Evolutionary conservation across 2,888 invertebrate genomes (phyloP), one percentile per base, ranked within the genome.

Genomic region (Gari tellinella): DNA sequence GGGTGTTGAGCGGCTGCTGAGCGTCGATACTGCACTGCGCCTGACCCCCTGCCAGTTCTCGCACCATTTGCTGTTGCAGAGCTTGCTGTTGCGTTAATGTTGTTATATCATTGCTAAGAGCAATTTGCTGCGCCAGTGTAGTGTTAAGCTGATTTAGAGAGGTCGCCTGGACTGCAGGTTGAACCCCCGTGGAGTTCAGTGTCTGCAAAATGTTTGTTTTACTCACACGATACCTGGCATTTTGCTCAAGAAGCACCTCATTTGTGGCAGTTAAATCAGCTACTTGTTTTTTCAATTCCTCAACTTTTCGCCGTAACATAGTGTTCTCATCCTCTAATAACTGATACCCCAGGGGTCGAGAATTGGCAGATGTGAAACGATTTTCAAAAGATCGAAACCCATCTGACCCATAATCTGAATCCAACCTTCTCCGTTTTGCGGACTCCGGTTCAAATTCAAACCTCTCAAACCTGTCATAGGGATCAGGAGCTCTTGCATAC

Each of bases 231-330:
- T 95, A 92, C 78, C 95, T 94, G 25, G 95, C 95, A 91, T 96
- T 96, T 91, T 96, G 95, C 85, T 95, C 95, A 76, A 96, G 91
- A 14, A 96, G 93, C 89, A 96, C 95, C 89, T 96, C 95, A 90
- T 96, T 96, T 10, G 95, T 95, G 1, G 95, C 95, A 40, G 95
- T 94, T 73, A 96, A 91, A 90, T 95, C 95, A 38, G 94, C 94
- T 19, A 95, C 94, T 91, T 95, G 94, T 88, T 95, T 94, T 89
- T 95, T 95, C 66, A 95, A 90, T 83, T 95, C 95, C 52, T 95
- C 95, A 53, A 95, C 94, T 88, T 95, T 94, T 82, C 95, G 94
- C 74, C 95, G 93, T 58, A 95, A 90, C 81, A 95, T 90, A 56
- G 93, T 93, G 87, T 95, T 95, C 90, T 95, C 95, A 85, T 95